Percentiles rank a stretch among this genome's conserved stretches.
Conservation (phyloP, 1,140 invertebrate species). For the Venustaconcha ellipsiformis region DNA sequence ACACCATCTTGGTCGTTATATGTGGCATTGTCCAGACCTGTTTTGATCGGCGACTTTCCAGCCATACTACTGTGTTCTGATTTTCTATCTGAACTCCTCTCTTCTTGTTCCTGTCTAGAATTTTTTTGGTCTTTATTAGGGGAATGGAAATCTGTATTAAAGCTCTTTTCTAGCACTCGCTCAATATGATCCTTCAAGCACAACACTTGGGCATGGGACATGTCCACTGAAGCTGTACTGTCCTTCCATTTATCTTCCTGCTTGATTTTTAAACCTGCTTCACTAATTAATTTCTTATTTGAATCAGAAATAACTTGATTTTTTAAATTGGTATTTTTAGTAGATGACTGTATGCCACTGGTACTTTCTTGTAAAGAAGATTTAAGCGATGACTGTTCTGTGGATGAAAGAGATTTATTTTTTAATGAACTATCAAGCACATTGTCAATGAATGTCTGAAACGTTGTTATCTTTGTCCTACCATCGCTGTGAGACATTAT, state of each 20-base stretch:
- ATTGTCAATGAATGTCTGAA: conserved; percentile 56
- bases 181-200: conserved; percentile 60
- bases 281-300: too few relatives aligned
- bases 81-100: too few relatives aligned
- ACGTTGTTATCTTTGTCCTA: conserved; percentile 34
- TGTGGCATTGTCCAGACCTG: neutral
- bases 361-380: too few relatives aligned
- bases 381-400: too few relatives aligned
- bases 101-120: neutral
- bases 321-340: too few relatives aligned
- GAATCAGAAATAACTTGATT: too few relatives aligned
- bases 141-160: conserved; percentile 21
- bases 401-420: neutral
- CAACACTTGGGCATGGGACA: conserved; percentile 31
- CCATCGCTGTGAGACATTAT: neutral
- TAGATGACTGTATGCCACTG: too few relatives aligned
- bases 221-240: conserved; percentile 3
- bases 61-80: too few relatives aligned
- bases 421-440: conserved; percentile 51
- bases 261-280: too few relatives aligned
- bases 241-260: too few relatives aligned
- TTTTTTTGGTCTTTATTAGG: neutral
- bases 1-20: conserved; percentile 3
- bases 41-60: neutral
- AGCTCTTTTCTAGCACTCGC: conserved; percentile 52